Conservation (phyloP, 35 echinoderm and acorn worm genomes). For the Acanthaster planci region DNA sequence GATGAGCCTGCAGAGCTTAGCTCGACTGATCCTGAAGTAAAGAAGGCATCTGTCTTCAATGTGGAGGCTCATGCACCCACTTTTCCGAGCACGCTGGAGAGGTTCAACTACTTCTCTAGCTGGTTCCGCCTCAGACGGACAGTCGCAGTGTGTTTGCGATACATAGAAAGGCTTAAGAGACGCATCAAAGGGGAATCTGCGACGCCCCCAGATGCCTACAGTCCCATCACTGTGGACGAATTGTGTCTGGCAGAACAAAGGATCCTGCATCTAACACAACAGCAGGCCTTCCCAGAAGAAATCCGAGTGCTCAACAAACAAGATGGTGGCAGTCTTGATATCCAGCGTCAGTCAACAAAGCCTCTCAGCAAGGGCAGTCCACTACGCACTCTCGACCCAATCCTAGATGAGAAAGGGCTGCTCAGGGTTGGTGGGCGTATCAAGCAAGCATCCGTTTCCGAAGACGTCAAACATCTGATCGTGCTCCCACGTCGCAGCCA, state of each 20-base stretch:
- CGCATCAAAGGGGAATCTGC: background rate
- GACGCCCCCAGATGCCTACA: background rate
- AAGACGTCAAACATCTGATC: slow-evolving; percentile 61
- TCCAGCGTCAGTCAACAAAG: too few species aligned
- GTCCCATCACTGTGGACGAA: background rate
- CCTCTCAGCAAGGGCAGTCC: slow-evolving; percentile 22
- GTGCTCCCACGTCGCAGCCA: slow-evolving; percentile 47
- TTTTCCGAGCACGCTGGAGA: slow-evolving; percentile 25
- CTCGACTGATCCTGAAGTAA: slow-evolving; percentile 64
- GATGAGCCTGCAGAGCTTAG: background rate
- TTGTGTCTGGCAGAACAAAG: slow-evolving; percentile 7
- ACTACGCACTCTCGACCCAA: slow-evolving; percentile 39
- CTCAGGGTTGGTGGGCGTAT: slow-evolving; percentile 72
- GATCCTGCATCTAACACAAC: slow-evolving; percentile 21
- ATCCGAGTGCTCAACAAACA: background rate
- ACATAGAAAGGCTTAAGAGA: slow-evolving; percentile 34
- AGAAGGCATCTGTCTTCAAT: slow-evolving; percentile 29
- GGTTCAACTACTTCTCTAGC: slow-evolving; percentile 36
- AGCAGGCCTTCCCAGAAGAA: slow-evolving; percentile 30
- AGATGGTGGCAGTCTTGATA: too few species aligned
- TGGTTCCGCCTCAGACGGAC: slow-evolving; percentile 42
- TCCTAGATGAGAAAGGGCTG: slow-evolving; percentile 64
- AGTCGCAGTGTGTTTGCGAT: slow-evolving; percentile 38
- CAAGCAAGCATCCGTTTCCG: slow-evolving; percentile 35
- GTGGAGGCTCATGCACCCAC: background rate